phyloP scores from a whole-genome alignment of 2,797 vertebrate genomes.

The Philypnodon macrostomus region DNA sequence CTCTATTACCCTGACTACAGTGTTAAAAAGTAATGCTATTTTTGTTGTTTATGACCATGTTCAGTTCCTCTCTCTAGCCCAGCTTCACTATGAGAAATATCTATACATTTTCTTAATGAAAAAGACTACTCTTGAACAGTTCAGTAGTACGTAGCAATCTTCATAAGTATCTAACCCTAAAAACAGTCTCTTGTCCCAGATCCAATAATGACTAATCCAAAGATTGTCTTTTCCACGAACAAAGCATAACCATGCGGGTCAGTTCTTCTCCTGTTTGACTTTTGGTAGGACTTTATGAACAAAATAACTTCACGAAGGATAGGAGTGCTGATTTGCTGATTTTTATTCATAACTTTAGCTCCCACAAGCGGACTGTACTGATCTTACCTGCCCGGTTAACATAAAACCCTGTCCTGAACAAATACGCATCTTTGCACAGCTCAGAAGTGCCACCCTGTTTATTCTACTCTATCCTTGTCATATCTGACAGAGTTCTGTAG shows the following conservation, averaged over 20 bases:
- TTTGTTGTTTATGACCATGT: too few relatives aligned
- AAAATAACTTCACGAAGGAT: conserved; percentile 25
- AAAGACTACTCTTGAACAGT: conserved; percentile 47
- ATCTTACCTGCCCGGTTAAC: conserved; percentile 40
- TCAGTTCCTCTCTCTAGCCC: too few relatives aligned
- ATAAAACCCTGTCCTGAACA: conserved; percentile 47
- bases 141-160: conserved; percentile 34
- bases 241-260: conserved; percentile 45
- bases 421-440: conserved; percentile 33
- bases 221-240: conserved; percentile 41
- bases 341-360: conserved; percentile 17
- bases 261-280: conserved; percentile 21
- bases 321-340: conserved; percentile 37
- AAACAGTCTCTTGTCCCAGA: conserved; percentile 57
- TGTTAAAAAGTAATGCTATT: too few relatives aligned
- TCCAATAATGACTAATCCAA: conserved; percentile 65
- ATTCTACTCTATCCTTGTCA: conserved; percentile 63
- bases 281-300: conserved; percentile 22
- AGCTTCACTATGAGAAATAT: not conserved
- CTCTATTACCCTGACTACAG: not conserved
- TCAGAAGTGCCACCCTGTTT: conserved; percentile 47
- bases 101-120: not conserved
- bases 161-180: conserved; percentile 57
- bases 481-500: conserved; percentile 79
- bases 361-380: conserved; percentile 24